Conservation (phyloP, 92 coral and sea anemone species). For the Metridium senile region DNA sequence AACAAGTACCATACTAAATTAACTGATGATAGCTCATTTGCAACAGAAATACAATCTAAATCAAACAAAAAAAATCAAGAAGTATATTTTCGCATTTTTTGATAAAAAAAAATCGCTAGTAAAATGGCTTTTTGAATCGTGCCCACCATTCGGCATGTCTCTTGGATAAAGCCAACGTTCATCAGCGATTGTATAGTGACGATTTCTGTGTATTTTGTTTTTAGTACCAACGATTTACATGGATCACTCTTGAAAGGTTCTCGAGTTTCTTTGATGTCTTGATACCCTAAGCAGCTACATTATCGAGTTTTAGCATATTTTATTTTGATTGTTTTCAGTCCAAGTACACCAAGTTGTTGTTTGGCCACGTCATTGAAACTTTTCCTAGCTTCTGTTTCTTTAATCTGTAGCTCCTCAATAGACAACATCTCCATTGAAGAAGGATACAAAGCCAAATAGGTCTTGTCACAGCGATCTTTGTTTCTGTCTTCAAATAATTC, state of each 20-base stretch:
- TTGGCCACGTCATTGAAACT: slow-evolving; percentile 36
- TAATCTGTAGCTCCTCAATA: slow-evolving; percentile 31
- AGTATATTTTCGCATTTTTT: neutral
- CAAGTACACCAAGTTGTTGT: slow-evolving; percentile 38
- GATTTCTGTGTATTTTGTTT: slow-evolving; percentile 22
- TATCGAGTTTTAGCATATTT: slow-evolving; percentile 46
- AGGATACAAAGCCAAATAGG: too few relatives aligned
- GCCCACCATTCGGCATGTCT: slow-evolving; percentile 19
- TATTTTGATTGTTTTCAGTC: slow-evolving; percentile 27
- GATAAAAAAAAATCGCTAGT: neutral
- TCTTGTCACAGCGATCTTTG: slow-evolving; percentile 21
- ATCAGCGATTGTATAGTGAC: neutral
- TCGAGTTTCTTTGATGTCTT: slow-evolving; percentile 44
- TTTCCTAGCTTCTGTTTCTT: slow-evolving; percentile 31
- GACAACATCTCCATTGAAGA: slow-evolving; percentile 22
- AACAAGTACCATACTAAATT: neutral
- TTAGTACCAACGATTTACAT: slow-evolving; percentile 22
- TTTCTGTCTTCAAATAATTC: slow-evolving; percentile 17
- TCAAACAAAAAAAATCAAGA: neutral
- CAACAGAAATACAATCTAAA: neutral
- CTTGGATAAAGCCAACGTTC: neutral
- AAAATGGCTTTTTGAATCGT: neutral
- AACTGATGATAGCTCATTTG: neutral
- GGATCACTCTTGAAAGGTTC: slow-evolving; percentile 33
- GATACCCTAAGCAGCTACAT: slow-evolving; percentile 35